A percentile compares a stretch with the other conserved stretches of the same genome.
These are phyloP conservation scores for Pungitius pungitius DNA, from an alignment of 2,113 vertebrate species.

Conservation along the genomic window DNA sequence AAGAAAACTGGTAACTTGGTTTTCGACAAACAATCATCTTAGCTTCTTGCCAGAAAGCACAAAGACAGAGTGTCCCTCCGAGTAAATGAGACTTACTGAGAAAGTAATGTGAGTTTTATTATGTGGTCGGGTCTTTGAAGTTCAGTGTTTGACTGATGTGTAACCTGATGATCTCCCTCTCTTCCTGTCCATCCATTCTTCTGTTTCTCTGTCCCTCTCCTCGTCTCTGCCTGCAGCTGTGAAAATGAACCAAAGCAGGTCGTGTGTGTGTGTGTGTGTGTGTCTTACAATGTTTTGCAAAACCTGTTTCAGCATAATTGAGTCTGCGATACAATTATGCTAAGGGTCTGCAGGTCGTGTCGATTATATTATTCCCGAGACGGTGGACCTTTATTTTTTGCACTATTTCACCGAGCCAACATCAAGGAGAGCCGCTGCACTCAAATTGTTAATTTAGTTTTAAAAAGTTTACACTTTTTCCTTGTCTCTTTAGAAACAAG, in stretches of 20 bases:
- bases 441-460: background rate
- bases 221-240: conserved; percentile 57
- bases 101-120: conserved; percentile 44
- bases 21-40: conserved; percentile 1
- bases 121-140: conserved; percentile 63
- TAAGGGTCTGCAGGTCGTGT: background rate
- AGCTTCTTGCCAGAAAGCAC: conserved; percentile 2
- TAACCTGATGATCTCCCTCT: conserved; percentile 56
- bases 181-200: conserved; percentile 55
- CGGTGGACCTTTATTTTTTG: background rate
- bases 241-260: conserved; percentile 45
- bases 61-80: background rate
- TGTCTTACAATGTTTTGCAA: background rate
- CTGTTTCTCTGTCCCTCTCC: conserved; percentile 40
- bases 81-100: conserved; percentile 32
- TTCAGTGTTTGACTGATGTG: conserved; percentile 55
- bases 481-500: background rate
- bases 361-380: background rate
- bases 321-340: background rate
- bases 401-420: background rate
- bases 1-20: background rate
- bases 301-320: background rate
- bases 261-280: conserved; percentile 4
- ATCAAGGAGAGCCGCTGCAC: background rate
- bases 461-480: background rate